Base-by-base conservation (phyloP, 64 coral and sea anemone genomes). In the Exaiptasia diaphana region DNA sequence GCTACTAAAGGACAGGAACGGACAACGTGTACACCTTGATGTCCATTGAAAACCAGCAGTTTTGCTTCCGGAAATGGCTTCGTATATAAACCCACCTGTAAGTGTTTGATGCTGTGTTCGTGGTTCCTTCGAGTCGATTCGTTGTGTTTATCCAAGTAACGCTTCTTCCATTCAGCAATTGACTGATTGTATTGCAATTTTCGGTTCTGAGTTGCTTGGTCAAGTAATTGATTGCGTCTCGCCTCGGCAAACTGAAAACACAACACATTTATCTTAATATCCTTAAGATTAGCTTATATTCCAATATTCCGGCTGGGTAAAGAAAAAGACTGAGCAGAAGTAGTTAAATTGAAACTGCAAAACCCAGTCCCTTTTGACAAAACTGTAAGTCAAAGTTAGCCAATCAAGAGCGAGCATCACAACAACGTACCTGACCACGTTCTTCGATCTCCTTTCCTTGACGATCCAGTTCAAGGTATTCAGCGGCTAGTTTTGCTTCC, bases 371-470 rank as follows among this genome's bases (percentile, higher is more conserved):
- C n/a, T n/a, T n/a, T n/a, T n/a, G n/a, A n/a, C n/a, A n/a, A n/a
- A n/a, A n/a, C n/a, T n/a, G n/a, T n/a, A n/a, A n/a, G n/a, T n/a
- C n/a, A n/a, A n/a, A n/a, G n/a, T n/a, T n/a, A n/a, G n/a, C n/a
- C n/a, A n/a, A n/a, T n/a, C 20, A 9, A 56, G 20, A 1, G 1
- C n/a, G 53, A 26, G 5, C 5, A n/a, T n/a, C 53, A 56, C 5
- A 5, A 23, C 2, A 22, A 56, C n/a, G 10, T 35, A 94, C 91
- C 91, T 94, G 91, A 7, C 79, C 91, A 73, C 74, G 77, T 59
- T 94, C 91, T 22, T 94, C 91, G n/a, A 94, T 94, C 43, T 94
- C 91, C 48, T 94, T 94, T 40, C 91, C 91, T 50, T 94, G 86
- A 9, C 85, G 81, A 38, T 94, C 91, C 13, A 94, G 73, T 74